These are phyloP conservation scores for Seriola dumerili DNA, from an alignment of 2,113 vertebrate genomes.

Conservation along the genomic window DNA sequence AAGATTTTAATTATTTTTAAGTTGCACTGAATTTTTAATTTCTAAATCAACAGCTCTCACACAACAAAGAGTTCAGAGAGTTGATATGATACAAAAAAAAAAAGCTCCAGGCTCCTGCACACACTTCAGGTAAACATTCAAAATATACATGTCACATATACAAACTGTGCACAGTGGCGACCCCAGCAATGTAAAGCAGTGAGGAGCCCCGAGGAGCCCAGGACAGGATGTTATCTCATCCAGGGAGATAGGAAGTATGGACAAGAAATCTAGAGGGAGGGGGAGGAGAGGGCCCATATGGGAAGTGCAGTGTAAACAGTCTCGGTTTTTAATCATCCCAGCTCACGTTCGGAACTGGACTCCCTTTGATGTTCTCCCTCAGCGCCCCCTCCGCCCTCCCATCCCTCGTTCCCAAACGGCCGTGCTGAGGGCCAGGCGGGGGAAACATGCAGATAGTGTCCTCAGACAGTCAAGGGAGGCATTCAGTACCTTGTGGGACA, in stretches of 20 bases:
- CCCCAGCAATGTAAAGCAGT: slow-evolving; percentile 36
- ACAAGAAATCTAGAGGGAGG: slow-evolving; percentile 85
- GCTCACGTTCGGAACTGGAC: slow-evolving; percentile 84
- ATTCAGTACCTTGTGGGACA: slow-evolving; percentile 67
- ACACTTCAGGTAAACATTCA: background rate
- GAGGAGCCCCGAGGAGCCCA: slow-evolving; percentile 69
- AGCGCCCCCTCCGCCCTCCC: slow-evolving; percentile 76
- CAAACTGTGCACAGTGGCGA: slow-evolving; percentile 27
- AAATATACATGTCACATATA: background rate
- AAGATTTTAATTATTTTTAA: background rate
- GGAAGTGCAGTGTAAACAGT: slow-evolving; percentile 88
- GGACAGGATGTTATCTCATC: slow-evolving; percentile 82
- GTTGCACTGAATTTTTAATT: background rate
- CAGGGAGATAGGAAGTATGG: slow-evolving; percentile 82
- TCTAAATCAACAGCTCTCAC: background rate
- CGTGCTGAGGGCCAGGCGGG: slow-evolving; percentile 44
- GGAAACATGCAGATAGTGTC: slow-evolving; percentile 63
- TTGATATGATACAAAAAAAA: background rate
- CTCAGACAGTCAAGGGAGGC: slow-evolving; percentile 43
- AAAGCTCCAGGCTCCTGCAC: background rate
- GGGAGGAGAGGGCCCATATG: slow-evolving; percentile 74
- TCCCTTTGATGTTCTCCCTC: slow-evolving; percentile 84
- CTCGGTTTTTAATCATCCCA: slow-evolving; percentile 85
- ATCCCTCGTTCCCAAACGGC: slow-evolving; percentile 69
- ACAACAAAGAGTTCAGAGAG: background rate